Evolutionary conservation across 2,888 invertebrate species (phyloP), one percentile per base, ranked within the genome.

Genomic region (Chrysotoxum bicinctum): DNA sequence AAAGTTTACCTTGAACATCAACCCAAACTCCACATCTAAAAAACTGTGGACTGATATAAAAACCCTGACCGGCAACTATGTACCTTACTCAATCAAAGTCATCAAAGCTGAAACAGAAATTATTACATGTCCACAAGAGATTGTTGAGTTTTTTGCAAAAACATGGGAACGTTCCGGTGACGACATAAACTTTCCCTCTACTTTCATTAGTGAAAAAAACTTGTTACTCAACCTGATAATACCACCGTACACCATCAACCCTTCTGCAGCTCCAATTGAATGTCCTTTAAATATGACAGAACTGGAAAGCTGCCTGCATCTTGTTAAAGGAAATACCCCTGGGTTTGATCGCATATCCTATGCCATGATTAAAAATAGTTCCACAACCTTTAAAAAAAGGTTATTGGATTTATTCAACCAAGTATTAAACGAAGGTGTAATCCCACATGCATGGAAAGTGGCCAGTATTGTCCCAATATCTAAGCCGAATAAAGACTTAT

Each of bases 381-480:
- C 62, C 66, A 6, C 12, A 21, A 1, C 16, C 21, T n/a, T 26
- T 19, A 52, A 60, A 70, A 23, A 12, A 19, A 12, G 19, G 6
- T 26, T 80, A 12, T 54, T 74, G 0, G 10, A 10, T 10, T 35
- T 74, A 14, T 68, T 35, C 16, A 74, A 74, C 7, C 23, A n/a
- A 12, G 68, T 74, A 4, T 69, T 68, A 9, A 26, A 68, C 7
- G 69, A 6, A n/a, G 74, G 58, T 0, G 16, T 35, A 1, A 73
- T 72, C 8, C 74, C 80, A 12, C 54, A 66, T 32, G 37, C 14
- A 0, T 73, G 73, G 74, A 80, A 80, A 56, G 12, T 19, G 2
- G 79, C 45, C 3, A 35, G 10, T 26, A 21, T 78, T 3, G 21
- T 78, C 1, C 62, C 62, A n/a, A 14, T 72, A 16, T 54, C 30